These are phyloP conservation scores for Cydia splendana DNA, from an alignment of 1,140 invertebrate genomes.

Conservation along the genomic window DNA sequence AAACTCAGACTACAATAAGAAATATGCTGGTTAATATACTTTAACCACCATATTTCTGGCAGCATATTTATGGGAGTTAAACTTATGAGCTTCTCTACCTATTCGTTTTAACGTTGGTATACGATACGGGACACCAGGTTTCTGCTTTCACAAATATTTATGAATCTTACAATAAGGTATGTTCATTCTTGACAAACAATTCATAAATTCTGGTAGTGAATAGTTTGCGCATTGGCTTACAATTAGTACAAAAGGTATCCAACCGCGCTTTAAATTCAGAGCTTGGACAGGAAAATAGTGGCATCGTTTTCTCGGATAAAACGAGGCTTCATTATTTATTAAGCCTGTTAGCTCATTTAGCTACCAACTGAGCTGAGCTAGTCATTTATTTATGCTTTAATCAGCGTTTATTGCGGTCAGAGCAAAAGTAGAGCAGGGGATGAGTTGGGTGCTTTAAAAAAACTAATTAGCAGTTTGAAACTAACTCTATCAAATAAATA, in stretches of 20 bases:
- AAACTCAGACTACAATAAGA: no score
- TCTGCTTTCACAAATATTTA: no score
- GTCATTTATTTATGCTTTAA: not conserved
- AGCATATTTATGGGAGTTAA: no score
- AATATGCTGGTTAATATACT: no score
- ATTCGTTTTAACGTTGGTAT: no score
- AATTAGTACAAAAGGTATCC: not conserved
- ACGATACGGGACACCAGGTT: no score
- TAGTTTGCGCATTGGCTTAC: not conserved
- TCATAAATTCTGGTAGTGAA: not conserved
- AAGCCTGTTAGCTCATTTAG: not conserved
- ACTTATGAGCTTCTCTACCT: no score
- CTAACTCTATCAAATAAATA: no score
- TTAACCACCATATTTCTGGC: no score
- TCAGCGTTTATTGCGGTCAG: not conserved
- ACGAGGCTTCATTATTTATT: constrained; percentile 2
- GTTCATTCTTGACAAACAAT: no score
- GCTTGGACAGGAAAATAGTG: not conserved
- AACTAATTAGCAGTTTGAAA: not conserved
- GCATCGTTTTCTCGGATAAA: not conserved
- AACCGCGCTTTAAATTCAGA: not conserved
- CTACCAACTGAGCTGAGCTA: not conserved
- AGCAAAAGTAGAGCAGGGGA: not conserved
- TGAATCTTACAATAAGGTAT: no score
- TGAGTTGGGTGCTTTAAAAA: not conserved